Conservation (phyloP, 2,797 vertebrate species). For the Arnoldichthys spilopterus region DNA sequence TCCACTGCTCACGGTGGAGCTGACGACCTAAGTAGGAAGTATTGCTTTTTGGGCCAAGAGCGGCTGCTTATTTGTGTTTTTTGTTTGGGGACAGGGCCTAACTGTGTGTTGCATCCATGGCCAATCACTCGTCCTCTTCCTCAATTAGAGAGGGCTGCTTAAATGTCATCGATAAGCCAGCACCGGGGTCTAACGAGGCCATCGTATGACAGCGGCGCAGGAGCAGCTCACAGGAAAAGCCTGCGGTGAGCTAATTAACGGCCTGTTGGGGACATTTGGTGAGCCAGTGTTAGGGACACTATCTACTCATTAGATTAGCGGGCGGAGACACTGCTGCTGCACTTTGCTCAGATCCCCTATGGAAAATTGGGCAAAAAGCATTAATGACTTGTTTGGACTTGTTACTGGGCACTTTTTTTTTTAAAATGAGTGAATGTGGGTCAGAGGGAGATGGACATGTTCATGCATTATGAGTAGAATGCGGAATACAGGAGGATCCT, state of each 20-base stretch:
- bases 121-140: slow-evolving; percentile 43
- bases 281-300: slow-evolving; percentile 46
- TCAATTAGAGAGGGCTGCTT: slow-evolving; percentile 61
- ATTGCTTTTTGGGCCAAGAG: not conserved
- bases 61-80: not conserved
- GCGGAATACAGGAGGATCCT: not conserved
- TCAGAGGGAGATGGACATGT: not conserved
- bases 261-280: slow-evolving; percentile 66
- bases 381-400: not conserved
- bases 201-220: slow-evolving; percentile 60
- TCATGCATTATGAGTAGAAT: not conserved
- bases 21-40: too few relatives aligned
- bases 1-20: too few relatives aligned
- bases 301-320: slow-evolving; percentile 36
- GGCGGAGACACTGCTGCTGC: not conserved
- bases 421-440: not conserved
- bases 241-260: slow-evolving; percentile 70
- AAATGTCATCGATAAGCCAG: slow-evolving; percentile 66
- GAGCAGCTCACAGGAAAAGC: slow-evolving; percentile 51
- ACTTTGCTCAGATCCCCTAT: not conserved
- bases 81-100: not conserved
- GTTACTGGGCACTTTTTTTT: not conserved
- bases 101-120: not conserved
- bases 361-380: not conserved
- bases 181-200: slow-evolving; percentile 70